Base-by-base conservation (phyloP, 2,797 vertebrate genomes). In the Argentina silus region DNA sequence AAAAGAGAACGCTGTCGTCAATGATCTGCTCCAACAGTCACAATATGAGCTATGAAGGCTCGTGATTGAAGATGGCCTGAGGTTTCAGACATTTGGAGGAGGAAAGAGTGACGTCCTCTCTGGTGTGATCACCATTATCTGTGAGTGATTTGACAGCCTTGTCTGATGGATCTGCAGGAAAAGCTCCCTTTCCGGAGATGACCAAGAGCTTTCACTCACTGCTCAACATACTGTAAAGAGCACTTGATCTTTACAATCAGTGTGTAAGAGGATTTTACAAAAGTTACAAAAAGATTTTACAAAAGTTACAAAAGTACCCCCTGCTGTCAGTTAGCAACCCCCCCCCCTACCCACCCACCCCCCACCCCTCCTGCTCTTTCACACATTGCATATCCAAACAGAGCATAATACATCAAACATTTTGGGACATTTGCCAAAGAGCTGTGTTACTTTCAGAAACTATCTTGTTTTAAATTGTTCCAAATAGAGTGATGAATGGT, bases 171-270 rank as follows among this genome's bases (percentile, higher is more conserved):
- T 85, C 78, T 82, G 10, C 42, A 53, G 61, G 76, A 74, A 72
- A 59, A 48, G 68, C 70, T 66, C 82, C 87, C 86, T 89, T 90
- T 90, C 86, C 83, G 83, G 83, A 86, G 60, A 79, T 82, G 88
- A 89, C 86, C 60, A 70, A 44, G 59, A 57, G 78, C 70, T 65
- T 47, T 86, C 83, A 89, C 82, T 81, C 79, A 85, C 82, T 84
- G 69, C 66, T 7, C 44, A 73, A 50, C 79, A 75, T 74, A 57
- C n/a, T n/a, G n/a, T n/a, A n/a, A 70, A 45, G 67, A 76, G 65
- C 80, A 75, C 78, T 89, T 78, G 55, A 73, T 88, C 87, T 85
- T 78, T 61, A 78, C 83, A 86, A 89, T 17, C 5, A 69, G 15
- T 53, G 11, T 36, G 79, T 86, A 80, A 70, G 68, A 67, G 45